Base-by-base conservation (phyloP, 2,113 vertebrate genomes). In the Ahaetulla prasina region DNA sequence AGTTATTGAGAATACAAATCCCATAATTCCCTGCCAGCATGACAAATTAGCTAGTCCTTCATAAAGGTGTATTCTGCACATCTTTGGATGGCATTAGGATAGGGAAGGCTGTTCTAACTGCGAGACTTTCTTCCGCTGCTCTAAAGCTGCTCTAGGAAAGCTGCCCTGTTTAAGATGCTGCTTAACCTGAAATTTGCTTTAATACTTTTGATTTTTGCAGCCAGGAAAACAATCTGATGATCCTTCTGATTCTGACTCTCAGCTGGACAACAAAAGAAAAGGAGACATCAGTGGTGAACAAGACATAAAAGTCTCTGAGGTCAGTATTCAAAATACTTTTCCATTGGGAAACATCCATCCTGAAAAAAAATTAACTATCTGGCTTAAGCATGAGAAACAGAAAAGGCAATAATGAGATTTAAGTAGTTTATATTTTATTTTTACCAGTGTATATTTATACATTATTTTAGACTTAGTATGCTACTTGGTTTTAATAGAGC, bases 301-400 rank as follows among this genome's bases (percentile, higher is more conserved):
- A 85, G 30, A 53, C 68, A 54, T 0, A 94, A 90, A 23, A 89
- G 87, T 35, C 89, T 95, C 91, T 50, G 0, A 0, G 95, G 97
- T 97, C 55, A 95, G 96, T 95, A 93, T 52, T 23, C 27, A 54
- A 54, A 54, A 55, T 94, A 91, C 68, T 18, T 25, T 43, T 86
- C n/a, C 12, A 93, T 93, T 39, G 57, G 90, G 90, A 94, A 85
- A 74, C n/a, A 55, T 8, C 60, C 92, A 84, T 20, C 27, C n/a
- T 52, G 45, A 2, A 0, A 0, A 43, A 14, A 3, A 1, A 49
- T 90, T 85, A 35, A 25, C 91, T 27, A 89, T 88, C 12, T 85
- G 91, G 47, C 87, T 39, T 68, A 87, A 90, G 12, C 84, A 68
- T 60, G 68, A 11, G 55, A 89, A 57, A 12, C 39, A 18, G 49